Percentiles rank a stretch among this genome's conserved stretches.
Evolutionary conservation across 2,797 vertebrate species (phyloP).

Genomic region (Sarcoramphus papa): DNA sequence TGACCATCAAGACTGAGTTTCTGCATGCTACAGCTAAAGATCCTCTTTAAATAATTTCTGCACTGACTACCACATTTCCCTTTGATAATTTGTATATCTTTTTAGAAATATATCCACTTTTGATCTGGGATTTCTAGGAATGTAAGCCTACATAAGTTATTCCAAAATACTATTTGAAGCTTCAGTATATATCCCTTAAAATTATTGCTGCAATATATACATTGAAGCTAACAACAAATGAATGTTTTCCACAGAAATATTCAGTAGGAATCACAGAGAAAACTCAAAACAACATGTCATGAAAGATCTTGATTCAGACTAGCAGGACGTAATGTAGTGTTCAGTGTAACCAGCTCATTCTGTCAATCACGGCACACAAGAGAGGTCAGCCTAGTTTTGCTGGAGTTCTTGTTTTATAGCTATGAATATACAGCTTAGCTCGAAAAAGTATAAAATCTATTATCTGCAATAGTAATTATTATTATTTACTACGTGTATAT

Average conservation of each 20-base stretch:
- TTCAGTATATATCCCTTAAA: neutral
- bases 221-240: neutral
- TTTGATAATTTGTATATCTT: neutral
- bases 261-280: neutral
- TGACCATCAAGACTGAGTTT: neutral
- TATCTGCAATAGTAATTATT: neutral
- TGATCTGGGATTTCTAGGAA: neutral
- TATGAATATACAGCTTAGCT: neutral
- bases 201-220: neutral
- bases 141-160: neutral
- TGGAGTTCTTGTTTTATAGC: neutral
- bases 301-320: neutral
- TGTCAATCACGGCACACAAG: neutral
- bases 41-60: neutral
- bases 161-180: neutral
- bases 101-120: neutral
- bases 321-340: neutral
- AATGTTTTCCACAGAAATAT: neutral
- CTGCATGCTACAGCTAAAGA: neutral
- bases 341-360: neutral
- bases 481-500: neutral
- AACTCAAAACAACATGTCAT: neutral
- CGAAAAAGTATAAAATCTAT: neutral
- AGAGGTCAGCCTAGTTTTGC: neutral
- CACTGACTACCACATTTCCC: neutral